Conservation (phyloP, 2,888 invertebrate species). For the Eueremaeus valkanovi region DNA sequence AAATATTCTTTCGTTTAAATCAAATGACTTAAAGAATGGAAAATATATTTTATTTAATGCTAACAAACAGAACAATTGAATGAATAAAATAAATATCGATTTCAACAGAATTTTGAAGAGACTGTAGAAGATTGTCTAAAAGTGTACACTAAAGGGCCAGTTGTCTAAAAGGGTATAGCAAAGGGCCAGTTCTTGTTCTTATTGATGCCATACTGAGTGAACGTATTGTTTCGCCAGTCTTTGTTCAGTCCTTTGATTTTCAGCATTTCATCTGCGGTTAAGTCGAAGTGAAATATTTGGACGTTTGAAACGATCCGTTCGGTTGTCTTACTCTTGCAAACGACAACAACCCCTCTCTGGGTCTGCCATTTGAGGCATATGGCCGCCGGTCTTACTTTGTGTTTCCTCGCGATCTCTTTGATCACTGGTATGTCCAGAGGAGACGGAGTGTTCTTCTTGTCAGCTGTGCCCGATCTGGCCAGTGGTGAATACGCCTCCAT, state of each 20-base stretch:
- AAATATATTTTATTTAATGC: too few relatives aligned
- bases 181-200: constrained; percentile 33
- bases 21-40: too few relatives aligned
- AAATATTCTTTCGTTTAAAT: too few relatives aligned
- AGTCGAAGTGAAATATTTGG: constrained; percentile 67
- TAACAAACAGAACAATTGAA: too few relatives aligned
- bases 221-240: constrained; percentile 36
- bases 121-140: too few relatives aligned
- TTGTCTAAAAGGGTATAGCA: constrained; percentile 23
- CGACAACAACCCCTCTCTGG: constrained; percentile 68
- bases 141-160: too few relatives aligned
- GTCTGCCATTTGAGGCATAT: constrained; percentile 62
- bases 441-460: constrained; percentile 63
- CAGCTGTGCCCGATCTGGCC: constrained; percentile 56
- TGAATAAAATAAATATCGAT: too few relatives aligned
- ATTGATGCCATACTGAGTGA: constrained; percentile 35
- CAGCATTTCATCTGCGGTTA: constrained; percentile 63
- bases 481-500: constrained; percentile 75
- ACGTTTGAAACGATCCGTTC: constrained; percentile 68
- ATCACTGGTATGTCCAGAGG: constrained; percentile 67
- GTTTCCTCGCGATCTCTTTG: constrained; percentile 62
- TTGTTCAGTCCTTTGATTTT: constrained; percentile 20
- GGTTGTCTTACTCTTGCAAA: constrained; percentile 77
- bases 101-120: too few relatives aligned
- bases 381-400: constrained; percentile 65